Base-by-base conservation (phyloP, 53 echinoderm and acorn worm genomes). In the Hippasteria phrygiana region DNA sequence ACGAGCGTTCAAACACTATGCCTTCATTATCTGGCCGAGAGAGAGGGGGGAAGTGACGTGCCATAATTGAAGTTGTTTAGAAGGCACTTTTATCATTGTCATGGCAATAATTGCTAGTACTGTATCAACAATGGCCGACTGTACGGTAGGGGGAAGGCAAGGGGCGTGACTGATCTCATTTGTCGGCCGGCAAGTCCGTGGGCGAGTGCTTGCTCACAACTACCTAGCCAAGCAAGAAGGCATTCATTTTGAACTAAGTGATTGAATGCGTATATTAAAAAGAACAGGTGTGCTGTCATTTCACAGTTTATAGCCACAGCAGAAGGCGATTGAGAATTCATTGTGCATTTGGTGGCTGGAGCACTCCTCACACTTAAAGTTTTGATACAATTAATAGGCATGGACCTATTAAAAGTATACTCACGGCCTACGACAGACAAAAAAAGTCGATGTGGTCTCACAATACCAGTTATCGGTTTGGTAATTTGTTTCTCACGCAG, bases 51-150 rank as follows among this genome's bases (percentile, higher is more conserved):
- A 67, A 85, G 71, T 69, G 85, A 85, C 35, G 70, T 71, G 71
- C 64, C 47, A 70, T 85, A 85, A 70, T 85, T 85, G 85, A 50
- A 85, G 85, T 85, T 85, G 85, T 85, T 85, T 70, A 85, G 85
- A 85, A 38, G 85, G 50, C 64, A 70, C 50, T 85, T 85, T 85
- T 85, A 69, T 85, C 85, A 71, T 85, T 85, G 71, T 64, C 33
- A 69, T 71, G 85, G 40, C 51, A 69, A 71, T 85, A 85, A 85
- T 71, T 69, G 85, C 50, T 65, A 29, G 50, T 71, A 48, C 43
- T 71, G 71, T 85, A 34, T 70, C 85, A 71, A 71, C 85, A 85
- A 50, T 48, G 85, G 20, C 50, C 34, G 48, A n/a, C 70, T 48
- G 69, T 70, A 47, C 29, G 48, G 20, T 7, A 48, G 75, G 50